Base-by-base conservation (phyloP, 2,797 vertebrate species). In the Anguilla marmorata region DNA sequence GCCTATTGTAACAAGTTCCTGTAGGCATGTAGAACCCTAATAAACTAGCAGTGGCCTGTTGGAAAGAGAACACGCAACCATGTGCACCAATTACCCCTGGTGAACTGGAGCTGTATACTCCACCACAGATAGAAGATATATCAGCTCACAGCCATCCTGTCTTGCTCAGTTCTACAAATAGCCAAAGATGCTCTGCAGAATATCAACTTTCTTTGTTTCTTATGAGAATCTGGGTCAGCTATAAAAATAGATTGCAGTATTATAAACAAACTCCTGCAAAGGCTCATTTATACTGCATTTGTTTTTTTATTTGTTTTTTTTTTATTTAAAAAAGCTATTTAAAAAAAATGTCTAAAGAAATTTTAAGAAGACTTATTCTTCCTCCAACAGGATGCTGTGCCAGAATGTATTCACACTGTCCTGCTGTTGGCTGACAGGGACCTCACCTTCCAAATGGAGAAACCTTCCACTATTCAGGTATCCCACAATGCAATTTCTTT, bases 361-460 rank as follows among this genome's bases (percentile, higher is more conserved):
- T 66, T 66, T 27, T 66, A 66, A 66, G n/a, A 66, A 6, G 63
- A 27, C 63, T 66, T 66, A 60, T 24, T 66, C 63, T 24, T 66
- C n/a, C 5, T 66, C n/a, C 63, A 92, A 24, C 89, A 99, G 98
- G 96, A 97, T 9, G 89, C 91, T 41, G 88, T 91, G 83, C 96
- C 97, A 7, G 94, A 93, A 2, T 97, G 95, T 0, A 94, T 99
- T 88, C 95, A 97, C 69, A 91, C 94, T 41, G 94, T 97, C 30
- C 90, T 98, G n/a, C 91, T 99, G 54, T 92, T 98, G 84, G 92
- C 94, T 50, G 96, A 97, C 91, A 95, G 95, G 91, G 96, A 97
- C 87, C 90, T 94, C 3, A 63, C 92, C 56, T 90, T 95, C 30
- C 94, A 93, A n/a, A 74, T 95, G 91, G 96, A 97, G 88, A 96